Percentiles rank a stretch among this genome's conserved stretches.
These are phyloP conservation scores for Zaprionus lineosus DNA, from an alignment of 2,888 invertebrate genomes.

Conservation along the genomic window DNA sequence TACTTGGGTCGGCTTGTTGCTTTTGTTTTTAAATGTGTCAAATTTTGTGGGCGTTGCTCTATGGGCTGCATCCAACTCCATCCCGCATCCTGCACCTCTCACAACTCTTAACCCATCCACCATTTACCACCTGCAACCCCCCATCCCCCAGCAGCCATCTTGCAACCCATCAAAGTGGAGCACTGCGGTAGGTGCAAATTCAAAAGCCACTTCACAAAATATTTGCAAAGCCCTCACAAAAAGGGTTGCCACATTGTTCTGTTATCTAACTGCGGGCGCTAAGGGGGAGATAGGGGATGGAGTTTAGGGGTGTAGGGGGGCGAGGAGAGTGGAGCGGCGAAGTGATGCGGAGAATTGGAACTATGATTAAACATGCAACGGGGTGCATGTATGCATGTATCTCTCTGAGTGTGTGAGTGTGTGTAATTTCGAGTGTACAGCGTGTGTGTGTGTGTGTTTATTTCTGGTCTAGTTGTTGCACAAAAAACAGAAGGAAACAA, in stretches of 20 bases:
- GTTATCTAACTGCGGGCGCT: slow-evolving; percentile 27
- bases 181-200: slow-evolving; percentile 73
- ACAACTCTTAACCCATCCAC: neutral
- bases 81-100: neutral
- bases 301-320: no score
- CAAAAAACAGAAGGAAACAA: neutral
- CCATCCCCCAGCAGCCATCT: no score
- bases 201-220: slow-evolving; percentile 77
- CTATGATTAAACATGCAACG: slow-evolving; percentile 55
- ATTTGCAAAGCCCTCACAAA: slow-evolving; percentile 44
- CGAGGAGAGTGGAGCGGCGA: no score
- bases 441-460: neutral
- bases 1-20: slow-evolving; percentile 45
- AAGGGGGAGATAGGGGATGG: no score
- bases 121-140: no score
- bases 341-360: slow-evolving; percentile 27
- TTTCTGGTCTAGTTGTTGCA: slow-evolving; percentile 32
- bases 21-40: slow-evolving; percentile 76
- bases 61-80: slow-evolving; percentile 15
- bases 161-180: slow-evolving; percentile 45
- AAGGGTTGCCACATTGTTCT: slow-evolving; percentile 46
- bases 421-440: neutral
- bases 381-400: slow-evolving; percentile 5
- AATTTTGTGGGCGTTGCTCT: slow-evolving; percentile 40
- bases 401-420: neutral